Base-by-base conservation (phyloP, 2,113 vertebrate species). In the Rhombomys opimus region DNA sequence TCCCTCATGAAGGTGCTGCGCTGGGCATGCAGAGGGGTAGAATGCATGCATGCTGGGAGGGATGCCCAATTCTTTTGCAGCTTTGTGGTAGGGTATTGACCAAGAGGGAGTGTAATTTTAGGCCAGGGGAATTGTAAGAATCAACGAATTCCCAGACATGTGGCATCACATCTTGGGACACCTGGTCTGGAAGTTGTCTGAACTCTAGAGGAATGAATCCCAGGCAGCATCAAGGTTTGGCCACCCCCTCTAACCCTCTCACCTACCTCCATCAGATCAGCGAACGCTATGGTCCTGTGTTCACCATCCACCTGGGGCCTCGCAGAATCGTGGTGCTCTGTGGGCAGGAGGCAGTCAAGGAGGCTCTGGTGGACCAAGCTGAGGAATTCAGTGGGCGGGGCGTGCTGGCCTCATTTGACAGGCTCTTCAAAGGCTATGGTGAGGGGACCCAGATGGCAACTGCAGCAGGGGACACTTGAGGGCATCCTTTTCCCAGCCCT, bases 361-460 rank as follows among this genome's bases (percentile, higher is more conserved):
- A 98, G 84, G 98, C 98, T 0, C 95, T 98, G 76, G 80, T 98
- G 85, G 96, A 98, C 35, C 97, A 98, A 54, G 98, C 97, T 0
- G 98, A 98, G 41, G 97, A 97, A 15, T 98, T 98, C 81, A 94
- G 97, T 0, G 97, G 95, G 2, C 80, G 98, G 17, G 98, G 98
- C 0, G 11, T 77, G 25, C 92, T 96, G 38, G 98, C 98, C 63
- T 93, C 92, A 68, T 96, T 98, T 4, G 25, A 96, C 57, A 94
- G 92, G 92, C 23, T 98, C 86, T 96, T 96, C 82, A 81, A 97
- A 76, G 97, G 96, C 93, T 97, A 97, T 0, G 98, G 98, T 98
- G 61, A 97, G 97, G 22, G 80, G 4, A 15, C 0, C 0, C 0
- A 46, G 13, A 38, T 5, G 3, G 38, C 46, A 22, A 13, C 2